Evolutionary conservation across 92 coral and sea anemone genomes (phyloP).

Genomic region (Porites lobata): DNA sequence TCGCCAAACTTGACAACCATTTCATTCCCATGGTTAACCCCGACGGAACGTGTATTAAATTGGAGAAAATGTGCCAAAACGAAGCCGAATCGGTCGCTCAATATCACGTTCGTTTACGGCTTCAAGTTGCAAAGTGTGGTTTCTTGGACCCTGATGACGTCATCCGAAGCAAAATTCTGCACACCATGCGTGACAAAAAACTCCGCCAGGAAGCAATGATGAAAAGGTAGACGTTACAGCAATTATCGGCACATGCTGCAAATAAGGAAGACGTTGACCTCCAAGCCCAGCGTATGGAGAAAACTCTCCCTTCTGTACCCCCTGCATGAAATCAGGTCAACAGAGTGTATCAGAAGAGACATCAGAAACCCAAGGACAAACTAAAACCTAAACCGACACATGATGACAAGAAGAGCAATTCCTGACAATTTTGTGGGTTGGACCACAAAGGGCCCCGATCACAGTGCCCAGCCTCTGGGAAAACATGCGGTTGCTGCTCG

Average conservation of each 20-base stretch:
- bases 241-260: constrained; percentile 30
- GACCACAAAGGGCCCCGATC: constrained; percentile 22
- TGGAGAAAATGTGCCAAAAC: constrained; percentile 48
- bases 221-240: constrained; percentile 21
- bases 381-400: not conserved
- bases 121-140: constrained; percentile 36
- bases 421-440: not conserved
- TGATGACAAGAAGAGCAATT: not conserved
- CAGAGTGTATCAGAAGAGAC: constrained; percentile 13
- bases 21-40: constrained; percentile 50
- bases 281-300: constrained; percentile 34
- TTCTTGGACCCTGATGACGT: constrained; percentile 29
- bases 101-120: constrained; percentile 43
- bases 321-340: not conserved
- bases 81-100: constrained; percentile 47
- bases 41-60: constrained; percentile 60
- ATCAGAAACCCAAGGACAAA: not conserved
- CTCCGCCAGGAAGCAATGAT: constrained; percentile 59
- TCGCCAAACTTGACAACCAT: constrained; percentile 62
- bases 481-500: constrained; percentile 13
- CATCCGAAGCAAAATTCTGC: constrained; percentile 19
- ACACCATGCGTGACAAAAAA: constrained; percentile 32
- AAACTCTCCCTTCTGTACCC: not conserved
- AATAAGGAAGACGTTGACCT: constrained; percentile 27
- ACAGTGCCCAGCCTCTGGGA: constrained; percentile 34